Percentiles rank a stretch among this genome's conserved stretches.
Conservation (phyloP, 1,140 invertebrate species). For the Campoletis sonorensis region DNA sequence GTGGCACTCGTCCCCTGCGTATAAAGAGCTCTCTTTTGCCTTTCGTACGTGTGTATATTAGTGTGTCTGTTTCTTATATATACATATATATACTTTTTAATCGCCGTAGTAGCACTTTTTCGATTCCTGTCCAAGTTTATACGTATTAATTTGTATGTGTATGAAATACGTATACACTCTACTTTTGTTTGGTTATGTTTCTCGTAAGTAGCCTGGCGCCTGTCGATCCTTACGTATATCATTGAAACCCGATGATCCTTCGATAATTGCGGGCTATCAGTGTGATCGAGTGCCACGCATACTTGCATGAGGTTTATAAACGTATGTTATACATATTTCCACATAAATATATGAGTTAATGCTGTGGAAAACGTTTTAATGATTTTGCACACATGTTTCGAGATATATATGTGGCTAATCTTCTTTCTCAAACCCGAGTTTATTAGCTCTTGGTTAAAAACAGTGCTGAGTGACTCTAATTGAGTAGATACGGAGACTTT, state of each 20-base stretch:
- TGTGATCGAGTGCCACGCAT: conserved; percentile 13
- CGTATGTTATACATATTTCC: too few species aligned
- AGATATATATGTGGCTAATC: too few species aligned
- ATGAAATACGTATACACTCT: neutral
- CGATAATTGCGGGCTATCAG: conserved; percentile 25
- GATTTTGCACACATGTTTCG: too few species aligned
- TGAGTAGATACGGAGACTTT: too few species aligned
- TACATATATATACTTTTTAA: neutral
- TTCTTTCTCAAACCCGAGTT: too few species aligned
- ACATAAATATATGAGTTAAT: too few species aligned
- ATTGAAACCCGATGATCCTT: conserved; percentile 22
- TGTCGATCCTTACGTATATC: conserved; percentile 28
- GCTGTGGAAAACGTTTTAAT: too few species aligned
- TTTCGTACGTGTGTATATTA: neutral
- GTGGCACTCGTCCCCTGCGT: conserved; percentile 58
- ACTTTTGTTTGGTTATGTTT: neutral
- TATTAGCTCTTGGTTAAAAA: too few species aligned
- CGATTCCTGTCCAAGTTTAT: too few species aligned
- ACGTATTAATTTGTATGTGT: too few species aligned
- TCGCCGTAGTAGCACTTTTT: too few species aligned
- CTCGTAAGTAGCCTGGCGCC: conserved; percentile 17
- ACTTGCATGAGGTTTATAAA: neutral
- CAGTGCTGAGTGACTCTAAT: too few species aligned
- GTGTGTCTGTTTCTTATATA: neutral
- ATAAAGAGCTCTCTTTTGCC: conserved; percentile 19